These are phyloP conservation scores for Oligia fasciuncula DNA, from an alignment of 2,888 invertebrate genomes.

Conservation along the genomic window DNA sequence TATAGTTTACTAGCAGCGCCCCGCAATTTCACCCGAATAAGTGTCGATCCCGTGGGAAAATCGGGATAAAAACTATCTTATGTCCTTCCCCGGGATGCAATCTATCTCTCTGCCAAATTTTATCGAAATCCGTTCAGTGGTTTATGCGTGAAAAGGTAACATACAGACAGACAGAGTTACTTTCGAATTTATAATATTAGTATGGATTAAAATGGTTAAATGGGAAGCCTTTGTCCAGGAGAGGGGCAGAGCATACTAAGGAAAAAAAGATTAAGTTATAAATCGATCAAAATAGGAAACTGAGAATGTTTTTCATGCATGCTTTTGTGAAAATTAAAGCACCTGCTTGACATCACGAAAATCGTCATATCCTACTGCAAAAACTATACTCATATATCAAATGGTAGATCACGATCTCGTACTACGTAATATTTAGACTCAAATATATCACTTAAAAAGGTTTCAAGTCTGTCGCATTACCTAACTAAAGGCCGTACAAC, in stretches of 20 bases:
- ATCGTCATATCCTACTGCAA: background rate
- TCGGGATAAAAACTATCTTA: no score
- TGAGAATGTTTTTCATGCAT: background rate
- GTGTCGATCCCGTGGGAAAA: no score
- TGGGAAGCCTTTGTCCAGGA: background rate
- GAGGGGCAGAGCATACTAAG: background rate
- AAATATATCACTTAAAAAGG: conserved; percentile 75
- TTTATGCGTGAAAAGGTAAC: no score
- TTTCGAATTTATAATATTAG: no score
- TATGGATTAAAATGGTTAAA: background rate
- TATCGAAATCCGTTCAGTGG: no score
- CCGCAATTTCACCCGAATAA: no score
- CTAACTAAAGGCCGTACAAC: conserved; percentile 48
- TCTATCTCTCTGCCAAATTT: no score
- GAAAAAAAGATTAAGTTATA: background rate
- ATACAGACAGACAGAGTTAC: no score
- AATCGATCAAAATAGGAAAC: background rate
- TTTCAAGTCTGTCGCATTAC: conserved; percentile 60
- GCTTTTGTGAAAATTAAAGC: background rate
- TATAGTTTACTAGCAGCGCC: no score
- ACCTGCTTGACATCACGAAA: background rate
- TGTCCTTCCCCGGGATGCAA: no score
- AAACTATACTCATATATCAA: conserved; percentile 32
- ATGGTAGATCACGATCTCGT: conserved; percentile 58
- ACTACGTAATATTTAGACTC: conserved; percentile 66